Evolutionary conservation across 2,888 invertebrate species (phyloP).

Genomic region (Dysmachus trigonus): DNA sequence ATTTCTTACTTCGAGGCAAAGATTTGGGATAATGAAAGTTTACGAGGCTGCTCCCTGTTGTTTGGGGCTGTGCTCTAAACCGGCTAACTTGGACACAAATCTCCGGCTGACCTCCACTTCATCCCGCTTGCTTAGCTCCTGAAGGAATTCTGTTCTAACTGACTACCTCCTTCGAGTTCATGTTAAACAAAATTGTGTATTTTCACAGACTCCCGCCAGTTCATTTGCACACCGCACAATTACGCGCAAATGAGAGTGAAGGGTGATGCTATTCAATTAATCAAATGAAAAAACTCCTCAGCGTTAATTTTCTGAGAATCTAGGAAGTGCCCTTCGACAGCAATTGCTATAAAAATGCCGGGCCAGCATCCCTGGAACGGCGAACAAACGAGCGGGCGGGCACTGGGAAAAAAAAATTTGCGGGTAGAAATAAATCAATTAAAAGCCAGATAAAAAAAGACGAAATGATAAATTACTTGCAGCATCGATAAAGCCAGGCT

Average conservation of each 20-base stretch:
- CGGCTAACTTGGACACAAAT: neutral
- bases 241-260: neutral
- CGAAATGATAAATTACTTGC: slow-evolving; percentile 42
- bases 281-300: neutral
- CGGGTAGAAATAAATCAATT: slow-evolving; percentile 45
- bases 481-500: slow-evolving; percentile 1
- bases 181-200: neutral
- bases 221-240: neutral
- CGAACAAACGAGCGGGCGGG: too few species aligned
- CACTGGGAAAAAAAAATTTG: neutral
- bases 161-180: neutral
- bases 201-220: neutral
- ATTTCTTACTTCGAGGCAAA: neutral
- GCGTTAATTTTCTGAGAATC: neutral
- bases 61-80: neutral
- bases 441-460: slow-evolving; percentile 31
- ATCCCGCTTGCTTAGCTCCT: neutral
- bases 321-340: neutral
- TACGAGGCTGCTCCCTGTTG: neutral
- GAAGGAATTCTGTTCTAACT: neutral
- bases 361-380: neutral
- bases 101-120: neutral
- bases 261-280: neutral
- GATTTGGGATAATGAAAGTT: neutral
- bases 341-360: neutral